Conservation (phyloP, 1,140 invertebrate species). For the Streblospio benedicti region DNA sequence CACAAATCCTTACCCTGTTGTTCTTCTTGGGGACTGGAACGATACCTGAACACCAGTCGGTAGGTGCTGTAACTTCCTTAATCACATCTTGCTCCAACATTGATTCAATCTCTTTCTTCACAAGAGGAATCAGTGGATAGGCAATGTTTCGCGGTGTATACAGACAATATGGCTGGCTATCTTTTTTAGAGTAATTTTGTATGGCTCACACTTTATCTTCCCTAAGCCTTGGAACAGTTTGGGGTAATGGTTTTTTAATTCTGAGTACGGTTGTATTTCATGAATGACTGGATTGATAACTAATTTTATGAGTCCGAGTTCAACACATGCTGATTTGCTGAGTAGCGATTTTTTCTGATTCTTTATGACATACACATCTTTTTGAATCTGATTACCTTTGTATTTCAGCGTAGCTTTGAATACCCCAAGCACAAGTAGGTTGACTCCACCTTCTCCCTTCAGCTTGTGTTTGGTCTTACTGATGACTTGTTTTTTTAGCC, state of each 20-base stretch:
- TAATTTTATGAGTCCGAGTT: too few species aligned
- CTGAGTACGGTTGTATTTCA: too few species aligned
- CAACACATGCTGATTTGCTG: too few species aligned
- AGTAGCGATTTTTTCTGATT: too few species aligned
- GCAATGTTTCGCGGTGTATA: slow-evolving; percentile 5
- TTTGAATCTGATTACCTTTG: too few species aligned
- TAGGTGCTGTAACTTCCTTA: slow-evolving; percentile 20
- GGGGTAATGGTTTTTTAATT: not conserved
- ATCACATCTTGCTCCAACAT: slow-evolving; percentile 23
- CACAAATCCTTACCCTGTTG: slow-evolving; percentile 16
- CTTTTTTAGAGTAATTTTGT: not conserved
- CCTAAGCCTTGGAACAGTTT: not conserved
- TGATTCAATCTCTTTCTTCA: slow-evolving; percentile 23
- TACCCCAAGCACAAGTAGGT: too few species aligned
- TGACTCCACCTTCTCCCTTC: too few species aligned
- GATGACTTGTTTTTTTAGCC: too few species aligned
- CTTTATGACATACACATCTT: too few species aligned
- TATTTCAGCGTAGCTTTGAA: too few species aligned
- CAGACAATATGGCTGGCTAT: not conserved
- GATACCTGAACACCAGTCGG: slow-evolving; percentile 21
- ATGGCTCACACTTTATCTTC: not conserved
- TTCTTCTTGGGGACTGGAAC: slow-evolving; percentile 12
- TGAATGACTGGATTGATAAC: too few species aligned
- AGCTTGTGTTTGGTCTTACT: too few species aligned
- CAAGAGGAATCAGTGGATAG: slow-evolving; percentile 11